Percentiles rank a stretch among this genome's conserved stretches.
These are phyloP conservation scores for Drosophila pseudoobscura DNA, from an alignment of 1,140 invertebrate species.

Conservation along the genomic window DNA sequence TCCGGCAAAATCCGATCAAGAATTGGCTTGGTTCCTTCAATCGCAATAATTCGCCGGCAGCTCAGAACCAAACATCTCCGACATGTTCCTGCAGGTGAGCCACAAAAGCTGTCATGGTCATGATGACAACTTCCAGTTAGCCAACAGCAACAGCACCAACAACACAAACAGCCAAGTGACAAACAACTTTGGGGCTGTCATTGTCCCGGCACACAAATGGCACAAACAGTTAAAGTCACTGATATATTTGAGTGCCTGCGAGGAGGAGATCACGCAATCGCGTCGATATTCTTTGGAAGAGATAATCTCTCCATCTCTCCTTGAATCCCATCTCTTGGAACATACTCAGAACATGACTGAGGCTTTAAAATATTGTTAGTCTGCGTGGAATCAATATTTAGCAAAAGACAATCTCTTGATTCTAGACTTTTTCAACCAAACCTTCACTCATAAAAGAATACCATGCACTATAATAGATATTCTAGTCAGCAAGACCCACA, in stretches of 20 bases:
- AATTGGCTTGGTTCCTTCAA: constrained; percentile 82
- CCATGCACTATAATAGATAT: too few relatives aligned
- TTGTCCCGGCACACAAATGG: constrained; percentile 68
- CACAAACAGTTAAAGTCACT: constrained; percentile 62
- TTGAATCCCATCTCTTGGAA: background rate
- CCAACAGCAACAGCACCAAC: constrained; percentile 36
- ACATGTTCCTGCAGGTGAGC: constrained; percentile 80
- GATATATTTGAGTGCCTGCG: constrained; percentile 43
- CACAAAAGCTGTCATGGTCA: constrained; percentile 60
- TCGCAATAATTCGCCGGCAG: constrained; percentile 77
- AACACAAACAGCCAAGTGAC: constrained; percentile 17
- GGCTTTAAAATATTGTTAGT: too few relatives aligned
- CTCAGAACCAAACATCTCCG: constrained; percentile 69
- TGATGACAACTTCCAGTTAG: constrained; percentile 69
- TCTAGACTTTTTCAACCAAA: too few relatives aligned
- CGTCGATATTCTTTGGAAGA: constrained; percentile 13
- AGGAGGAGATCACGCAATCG: constrained; percentile 42
- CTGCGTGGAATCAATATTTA: too few relatives aligned
- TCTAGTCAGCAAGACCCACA: too few relatives aligned
- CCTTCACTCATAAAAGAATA: too few relatives aligned
- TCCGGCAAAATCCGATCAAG: constrained; percentile 82
- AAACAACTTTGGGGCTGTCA: constrained; percentile 56
- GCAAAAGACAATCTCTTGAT: too few relatives aligned
- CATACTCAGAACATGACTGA: too few relatives aligned
- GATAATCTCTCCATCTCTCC: background rate